Evolutionary conservation across 2,797 vertebrate species (phyloP), one percentile per base, ranked within the genome.

Genomic region (Argyrosomus regius): DNA sequence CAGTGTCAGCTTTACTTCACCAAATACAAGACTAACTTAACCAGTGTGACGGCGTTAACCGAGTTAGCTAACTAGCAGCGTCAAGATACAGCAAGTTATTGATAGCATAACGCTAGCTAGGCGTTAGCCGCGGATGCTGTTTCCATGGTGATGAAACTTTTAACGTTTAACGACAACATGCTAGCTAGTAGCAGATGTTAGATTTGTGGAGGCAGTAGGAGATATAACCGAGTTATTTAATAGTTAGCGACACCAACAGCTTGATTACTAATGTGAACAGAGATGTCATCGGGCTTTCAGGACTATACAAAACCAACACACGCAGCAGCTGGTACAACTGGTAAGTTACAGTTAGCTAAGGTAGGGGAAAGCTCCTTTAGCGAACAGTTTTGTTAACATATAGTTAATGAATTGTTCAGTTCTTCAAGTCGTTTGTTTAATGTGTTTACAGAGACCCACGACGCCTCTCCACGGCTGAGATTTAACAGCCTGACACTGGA

Each of bases 81-180:
- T 18, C 9, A 17, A 58, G 0, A 10, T 22, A 16, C 1, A 3
- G 13, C 20, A 14, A 39, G 16, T 22, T 13, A 22, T 31, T 10
- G 26, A 16, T 28, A 24, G 18, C 57, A 18, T 46, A 53, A 57
- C 1, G 26, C 24, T 50, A 49, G 56, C 31, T 22, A 39, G 31
- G 43, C 63, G 2, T 46, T 77, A 71, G 69, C 57, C 1, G 22
- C 11, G 1, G 62, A 80, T 63, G 54, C 6, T 61, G 91, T 93
- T 91, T 85, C 90, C 86, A 94, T 92, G 84, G 91, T 83, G 83
- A 91, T 82, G 20, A 8, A 76, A 77, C 57, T 13, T 60, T 72
- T 73, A 59, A 45, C 61, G n/a, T 10, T 46, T 22, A 58, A 61
- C 57, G 26, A 46, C 11, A n/a, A 11, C 3, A 48, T 17, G 13